Percentiles rank a stretch among this genome's conserved stretches.
Evolutionary conservation across 2,797 vertebrate genomes (phyloP).

Genomic region (Vespertilio murinus): DNA sequence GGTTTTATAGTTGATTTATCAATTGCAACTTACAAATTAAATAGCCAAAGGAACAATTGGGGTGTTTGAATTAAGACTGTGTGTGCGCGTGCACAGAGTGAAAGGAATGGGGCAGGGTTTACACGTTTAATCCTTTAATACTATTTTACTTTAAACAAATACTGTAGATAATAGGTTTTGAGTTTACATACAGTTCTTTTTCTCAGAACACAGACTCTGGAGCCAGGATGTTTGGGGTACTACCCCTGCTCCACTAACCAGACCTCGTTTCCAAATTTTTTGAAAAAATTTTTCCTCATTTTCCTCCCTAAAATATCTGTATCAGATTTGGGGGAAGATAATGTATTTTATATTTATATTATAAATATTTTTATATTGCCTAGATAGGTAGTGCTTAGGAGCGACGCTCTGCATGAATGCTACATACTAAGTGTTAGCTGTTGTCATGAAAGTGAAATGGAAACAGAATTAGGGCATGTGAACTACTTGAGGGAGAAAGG

Average conservation of each 20-base stretch:
- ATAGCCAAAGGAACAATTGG: background rate
- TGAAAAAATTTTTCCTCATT: background rate
- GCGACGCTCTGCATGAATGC: background rate
- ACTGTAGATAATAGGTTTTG: background rate
- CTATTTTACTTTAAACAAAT: background rate
- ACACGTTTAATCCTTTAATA: background rate
- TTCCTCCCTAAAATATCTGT: background rate
- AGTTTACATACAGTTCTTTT: background rate
- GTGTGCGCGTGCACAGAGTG: background rate
- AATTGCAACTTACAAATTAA: constrained; percentile 2
- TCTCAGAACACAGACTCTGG: background rate
- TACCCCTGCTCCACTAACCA: background rate
- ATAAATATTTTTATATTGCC: background rate
- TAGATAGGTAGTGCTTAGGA: background rate
- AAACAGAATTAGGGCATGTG: background rate
- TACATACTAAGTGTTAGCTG: background rate
- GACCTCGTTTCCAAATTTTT: background rate
- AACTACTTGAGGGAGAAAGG: background rate
- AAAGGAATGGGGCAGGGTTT: background rate
- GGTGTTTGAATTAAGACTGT: background rate
- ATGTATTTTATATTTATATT: background rate
- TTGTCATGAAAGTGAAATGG: background rate
- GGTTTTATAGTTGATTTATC: background rate
- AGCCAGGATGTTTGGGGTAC: background rate
- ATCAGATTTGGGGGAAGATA: background rate